Evolutionary conservation across 2,113 vertebrate genomes (phyloP).

Genomic region (Spea multiplicata): DNA sequence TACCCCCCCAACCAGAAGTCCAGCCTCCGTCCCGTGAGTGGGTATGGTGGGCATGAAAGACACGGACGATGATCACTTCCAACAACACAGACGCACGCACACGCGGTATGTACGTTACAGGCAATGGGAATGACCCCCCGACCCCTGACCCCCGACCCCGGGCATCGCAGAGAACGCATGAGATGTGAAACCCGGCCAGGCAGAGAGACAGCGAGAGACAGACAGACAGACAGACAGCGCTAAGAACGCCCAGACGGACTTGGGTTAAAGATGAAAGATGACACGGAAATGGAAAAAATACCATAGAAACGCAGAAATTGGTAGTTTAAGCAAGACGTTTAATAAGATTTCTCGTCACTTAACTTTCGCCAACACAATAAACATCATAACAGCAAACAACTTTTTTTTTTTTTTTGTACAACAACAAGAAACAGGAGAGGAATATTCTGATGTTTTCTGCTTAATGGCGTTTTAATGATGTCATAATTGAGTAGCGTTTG

Average conservation of each 20-base stretch:
- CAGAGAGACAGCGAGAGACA: too few species aligned
- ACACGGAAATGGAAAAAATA: background rate
- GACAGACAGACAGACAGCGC: too few species aligned
- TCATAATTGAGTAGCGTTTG: background rate
- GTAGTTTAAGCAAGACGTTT: conserved; percentile 1
- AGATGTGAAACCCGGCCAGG: background rate
- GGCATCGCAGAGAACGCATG: background rate
- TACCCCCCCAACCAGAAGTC: too few species aligned
- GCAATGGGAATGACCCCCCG: background rate
- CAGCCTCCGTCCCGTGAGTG: too few species aligned
- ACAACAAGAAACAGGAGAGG: background rate
- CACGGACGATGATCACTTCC: background rate
- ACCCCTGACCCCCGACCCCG: too few species aligned
- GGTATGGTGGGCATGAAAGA: background rate
- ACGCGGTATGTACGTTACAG: background rate
- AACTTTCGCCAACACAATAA: background rate
- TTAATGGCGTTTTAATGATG: background rate
- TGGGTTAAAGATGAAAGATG: background rate
- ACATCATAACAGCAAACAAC: background rate
- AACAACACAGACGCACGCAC: background rate
- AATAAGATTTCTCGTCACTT: background rate
- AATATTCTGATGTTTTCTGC: background rate
- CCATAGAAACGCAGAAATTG: background rate
- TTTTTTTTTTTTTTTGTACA: background rate
- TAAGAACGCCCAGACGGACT: background rate